Conservation (phyloP, 2,888 invertebrate genomes). For the Idaea dimidiata region DNA sequence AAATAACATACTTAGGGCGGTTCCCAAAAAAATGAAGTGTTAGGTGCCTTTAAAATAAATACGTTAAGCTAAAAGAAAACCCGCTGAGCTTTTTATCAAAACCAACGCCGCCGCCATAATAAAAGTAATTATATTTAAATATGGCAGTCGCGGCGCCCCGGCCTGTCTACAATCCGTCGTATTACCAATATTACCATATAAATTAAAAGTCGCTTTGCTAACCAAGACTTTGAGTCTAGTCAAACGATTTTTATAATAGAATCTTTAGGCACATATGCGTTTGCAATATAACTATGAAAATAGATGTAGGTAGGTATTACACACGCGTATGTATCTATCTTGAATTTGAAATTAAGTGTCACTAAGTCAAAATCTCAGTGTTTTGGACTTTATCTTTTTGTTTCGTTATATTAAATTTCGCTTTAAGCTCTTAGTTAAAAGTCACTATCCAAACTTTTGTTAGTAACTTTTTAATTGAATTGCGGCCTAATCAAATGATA, state of each 20-base stretch:
- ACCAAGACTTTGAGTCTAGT: conserved; percentile 57
- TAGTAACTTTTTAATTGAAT: no score
- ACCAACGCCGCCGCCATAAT: conserved; percentile 23
- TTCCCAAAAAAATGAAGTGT: conserved; percentile 7
- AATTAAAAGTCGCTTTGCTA: conserved; percentile 62
- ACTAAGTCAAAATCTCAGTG: no score
- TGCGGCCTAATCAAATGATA: no score
- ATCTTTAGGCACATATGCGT: neutral
- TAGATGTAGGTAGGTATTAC: no score
- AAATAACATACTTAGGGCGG: conserved; percentile 12
- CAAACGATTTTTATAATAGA: neutral
- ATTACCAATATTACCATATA: conserved; percentile 74
- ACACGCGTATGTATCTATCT: no score
- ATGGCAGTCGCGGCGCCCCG: conserved; percentile 34
- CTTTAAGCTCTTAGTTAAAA: no score
- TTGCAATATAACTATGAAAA: no score
- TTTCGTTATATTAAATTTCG: no score
- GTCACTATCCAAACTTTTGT: no score
- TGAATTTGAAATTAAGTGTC: no score
- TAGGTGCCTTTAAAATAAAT: conserved; percentile 6
- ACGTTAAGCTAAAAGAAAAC: conserved; percentile 17
- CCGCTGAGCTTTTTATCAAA: conserved; percentile 27
- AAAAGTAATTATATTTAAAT: conserved; percentile 47
- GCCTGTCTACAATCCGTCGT: conserved; percentile 39
- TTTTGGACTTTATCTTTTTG: no score